Conservation (phyloP, 2,113 vertebrate species). For the Plectropomus leopardus region DNA sequence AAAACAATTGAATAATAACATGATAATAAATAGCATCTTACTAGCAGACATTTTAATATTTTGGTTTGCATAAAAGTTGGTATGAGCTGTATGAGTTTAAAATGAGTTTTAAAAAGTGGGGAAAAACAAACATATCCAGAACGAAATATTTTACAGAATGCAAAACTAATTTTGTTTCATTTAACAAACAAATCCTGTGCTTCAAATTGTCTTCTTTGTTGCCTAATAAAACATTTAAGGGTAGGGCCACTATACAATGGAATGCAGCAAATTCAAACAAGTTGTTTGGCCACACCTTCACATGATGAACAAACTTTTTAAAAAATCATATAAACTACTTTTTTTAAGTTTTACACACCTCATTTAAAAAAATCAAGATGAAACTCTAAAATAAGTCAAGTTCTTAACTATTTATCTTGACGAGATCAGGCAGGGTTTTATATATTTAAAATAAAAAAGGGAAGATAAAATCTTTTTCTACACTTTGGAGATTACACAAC, state of each 20-base stretch:
- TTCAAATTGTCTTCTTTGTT: neutral
- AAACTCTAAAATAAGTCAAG: neutral
- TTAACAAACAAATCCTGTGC: neutral
- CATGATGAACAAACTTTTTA: slow-evolving; percentile 48
- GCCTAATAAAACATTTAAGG: slow-evolving; percentile 32
- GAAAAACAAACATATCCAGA: neutral
- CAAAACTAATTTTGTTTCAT: slow-evolving; percentile 6
- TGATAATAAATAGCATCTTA: neutral
- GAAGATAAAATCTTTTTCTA: slow-evolving; percentile 24
- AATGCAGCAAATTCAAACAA: slow-evolving; percentile 70
- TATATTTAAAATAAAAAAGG: slow-evolving; percentile 4
- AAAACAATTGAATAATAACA: neutral
- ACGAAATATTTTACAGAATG: neutral
- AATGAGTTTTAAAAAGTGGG: slow-evolving; percentile 22
- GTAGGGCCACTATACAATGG: slow-evolving; percentile 56
- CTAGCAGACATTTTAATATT: neutral
- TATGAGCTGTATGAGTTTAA: neutral
- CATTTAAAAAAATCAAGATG: slow-evolving; percentile 2
- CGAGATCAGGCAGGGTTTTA: neutral
- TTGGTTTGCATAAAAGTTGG: slow-evolving; percentile 12
- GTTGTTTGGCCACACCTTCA: slow-evolving; percentile 68
- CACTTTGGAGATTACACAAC: slow-evolving; percentile 4
- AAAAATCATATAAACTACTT: slow-evolving; percentile 19
- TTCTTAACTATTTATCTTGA: neutral
- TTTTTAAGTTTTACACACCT: neutral